Evolutionary conservation across 2,113 vertebrate species (phyloP).

Genomic region (Gambusia holbrooki): DNA sequence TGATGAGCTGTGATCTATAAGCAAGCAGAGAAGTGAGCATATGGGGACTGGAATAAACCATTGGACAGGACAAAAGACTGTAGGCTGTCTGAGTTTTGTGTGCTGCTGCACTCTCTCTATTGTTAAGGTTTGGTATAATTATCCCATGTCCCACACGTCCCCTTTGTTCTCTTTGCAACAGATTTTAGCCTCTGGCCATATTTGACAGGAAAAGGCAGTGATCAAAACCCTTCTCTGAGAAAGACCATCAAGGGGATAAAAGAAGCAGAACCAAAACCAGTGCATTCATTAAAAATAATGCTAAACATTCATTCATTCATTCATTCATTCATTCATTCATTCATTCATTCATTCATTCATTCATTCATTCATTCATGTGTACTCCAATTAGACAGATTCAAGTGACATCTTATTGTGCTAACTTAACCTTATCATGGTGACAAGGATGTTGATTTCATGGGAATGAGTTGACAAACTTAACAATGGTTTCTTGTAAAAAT

Average conservation of each 20-base stretch:
- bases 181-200: constrained; percentile 22
- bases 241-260: not conserved
- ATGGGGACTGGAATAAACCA: constrained; percentile 72
- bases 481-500: too few species aligned
- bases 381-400: not conserved
- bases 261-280: not conserved
- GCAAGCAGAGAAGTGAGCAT: constrained; percentile 69
- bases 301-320: not conserved
- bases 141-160: constrained; percentile 37
- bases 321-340: not conserved
- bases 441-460: too few species aligned
- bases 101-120: constrained; percentile 47
- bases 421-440: too few species aligned
- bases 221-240: constrained; percentile 30
- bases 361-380: not conserved
- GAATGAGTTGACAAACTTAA: too few species aligned
- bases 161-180: constrained; percentile 39
- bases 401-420: constrained; percentile 1
- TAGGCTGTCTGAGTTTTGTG: constrained; percentile 53
- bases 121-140: constrained; percentile 64
- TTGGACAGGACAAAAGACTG: constrained; percentile 67
- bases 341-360: not conserved
- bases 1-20: constrained; percentile 72
- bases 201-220: constrained; percentile 25
- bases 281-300: not conserved